Conservation (phyloP, 64 coral and sea anemone genomes). For the Exaiptasia diaphana region DNA sequence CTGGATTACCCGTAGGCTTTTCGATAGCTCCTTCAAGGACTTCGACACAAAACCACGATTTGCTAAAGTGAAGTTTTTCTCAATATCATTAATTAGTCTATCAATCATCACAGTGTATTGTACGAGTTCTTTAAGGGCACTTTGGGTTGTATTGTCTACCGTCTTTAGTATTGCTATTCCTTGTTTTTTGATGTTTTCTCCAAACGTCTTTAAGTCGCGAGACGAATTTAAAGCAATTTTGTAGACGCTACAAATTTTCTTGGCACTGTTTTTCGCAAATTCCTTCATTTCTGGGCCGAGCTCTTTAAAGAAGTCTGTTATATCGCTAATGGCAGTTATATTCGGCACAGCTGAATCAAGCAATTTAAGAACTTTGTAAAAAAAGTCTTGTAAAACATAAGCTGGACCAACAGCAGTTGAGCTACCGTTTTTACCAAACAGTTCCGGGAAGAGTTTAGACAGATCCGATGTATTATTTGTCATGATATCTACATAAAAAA, state of each 20-base stretch:
- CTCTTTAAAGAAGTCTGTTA: slow-evolving; percentile 52
- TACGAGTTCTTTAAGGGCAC: slow-evolving; percentile 24
- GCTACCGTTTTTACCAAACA: neutral
- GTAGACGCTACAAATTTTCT: slow-evolving; percentile 39
- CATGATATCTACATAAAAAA: slow-evolving; percentile 54
- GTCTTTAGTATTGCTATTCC: slow-evolving; percentile 5
- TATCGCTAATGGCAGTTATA: slow-evolving; percentile 49
- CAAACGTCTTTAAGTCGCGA: slow-evolving; percentile 24
- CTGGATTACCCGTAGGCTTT: slow-evolving; percentile 43
- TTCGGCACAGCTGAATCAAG: slow-evolving; percentile 44
- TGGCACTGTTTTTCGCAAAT: slow-evolving; percentile 22
- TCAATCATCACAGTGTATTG: slow-evolving; percentile 62
- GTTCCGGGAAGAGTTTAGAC: slow-evolving; percentile 2
- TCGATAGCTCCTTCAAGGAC: slow-evolving; percentile 41
- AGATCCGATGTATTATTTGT: slow-evolving; percentile 48
- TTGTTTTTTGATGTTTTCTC: slow-evolving; percentile 35
- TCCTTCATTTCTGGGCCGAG: slow-evolving; percentile 1
- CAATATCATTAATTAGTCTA: slow-evolving; percentile 51
- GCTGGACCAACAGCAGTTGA: slow-evolving; percentile 10
- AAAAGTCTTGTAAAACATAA: slow-evolving; percentile 44
- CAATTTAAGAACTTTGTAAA: slow-evolving; percentile 24
- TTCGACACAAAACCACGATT: slow-evolving; percentile 45
- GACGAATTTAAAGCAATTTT: slow-evolving; percentile 30
- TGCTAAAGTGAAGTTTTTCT: slow-evolving; percentile 51
- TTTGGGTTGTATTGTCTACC: slow-evolving; percentile 38